A percentile compares a stretch with the other conserved stretches of the same genome.
phyloP scores from a whole-genome alignment of 1,140 invertebrate genomes.

The Zaprionus tsacasi region DNA sequence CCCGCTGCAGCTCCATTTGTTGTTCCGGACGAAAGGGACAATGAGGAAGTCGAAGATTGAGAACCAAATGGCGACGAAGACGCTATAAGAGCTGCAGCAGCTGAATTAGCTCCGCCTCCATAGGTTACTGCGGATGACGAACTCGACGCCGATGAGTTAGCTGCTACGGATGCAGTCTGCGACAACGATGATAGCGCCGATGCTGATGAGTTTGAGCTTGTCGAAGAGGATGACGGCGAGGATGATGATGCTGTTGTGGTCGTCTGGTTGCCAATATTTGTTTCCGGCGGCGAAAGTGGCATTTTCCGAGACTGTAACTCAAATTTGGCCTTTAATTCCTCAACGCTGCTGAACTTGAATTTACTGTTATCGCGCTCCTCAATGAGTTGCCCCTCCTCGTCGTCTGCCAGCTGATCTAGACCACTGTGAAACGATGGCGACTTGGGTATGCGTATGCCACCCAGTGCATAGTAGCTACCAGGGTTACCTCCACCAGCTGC shows the following conservation, averaged over 20 bases:
- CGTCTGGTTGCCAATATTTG: slow-evolving; percentile 30
- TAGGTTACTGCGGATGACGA: slow-evolving; percentile 69
- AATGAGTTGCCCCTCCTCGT: slow-evolving; percentile 45
- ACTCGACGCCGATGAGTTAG: slow-evolving; percentile 51
- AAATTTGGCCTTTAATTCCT: slow-evolving; percentile 80
- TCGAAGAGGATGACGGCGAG: slow-evolving; percentile 74
- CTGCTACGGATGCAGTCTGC: slow-evolving; percentile 60
- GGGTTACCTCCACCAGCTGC: slow-evolving; percentile 9
- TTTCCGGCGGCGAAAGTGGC: slow-evolving; percentile 70
- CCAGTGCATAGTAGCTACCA: slow-evolving; percentile 63
- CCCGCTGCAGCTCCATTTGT: slow-evolving; percentile 50
- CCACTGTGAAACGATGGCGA: slow-evolving; percentile 93
- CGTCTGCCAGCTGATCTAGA: slow-evolving; percentile 89
- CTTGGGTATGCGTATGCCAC: slow-evolving; percentile 89
- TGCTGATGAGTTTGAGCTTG: slow-evolving; percentile 71
- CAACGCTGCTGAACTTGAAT: slow-evolving; percentile 78
- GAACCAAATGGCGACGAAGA: slow-evolving; percentile 65
- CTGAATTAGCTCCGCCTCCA: slow-evolving; percentile 67
- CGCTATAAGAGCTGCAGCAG: slow-evolving; percentile 64
- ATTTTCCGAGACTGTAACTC: slow-evolving; percentile 66
- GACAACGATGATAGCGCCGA: slow-evolving; percentile 71
- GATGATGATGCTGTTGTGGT: slow-evolving; percentile 52
- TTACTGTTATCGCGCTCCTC: slow-evolving; percentile 35
- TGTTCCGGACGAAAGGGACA: slow-evolving; percentile 63
- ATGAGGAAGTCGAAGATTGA: slow-evolving; percentile 67